These are phyloP conservation scores for Rhimphoctona megacephalus DNA, from an alignment of 2,888 invertebrate genomes.

Conservation along the genomic window DNA sequence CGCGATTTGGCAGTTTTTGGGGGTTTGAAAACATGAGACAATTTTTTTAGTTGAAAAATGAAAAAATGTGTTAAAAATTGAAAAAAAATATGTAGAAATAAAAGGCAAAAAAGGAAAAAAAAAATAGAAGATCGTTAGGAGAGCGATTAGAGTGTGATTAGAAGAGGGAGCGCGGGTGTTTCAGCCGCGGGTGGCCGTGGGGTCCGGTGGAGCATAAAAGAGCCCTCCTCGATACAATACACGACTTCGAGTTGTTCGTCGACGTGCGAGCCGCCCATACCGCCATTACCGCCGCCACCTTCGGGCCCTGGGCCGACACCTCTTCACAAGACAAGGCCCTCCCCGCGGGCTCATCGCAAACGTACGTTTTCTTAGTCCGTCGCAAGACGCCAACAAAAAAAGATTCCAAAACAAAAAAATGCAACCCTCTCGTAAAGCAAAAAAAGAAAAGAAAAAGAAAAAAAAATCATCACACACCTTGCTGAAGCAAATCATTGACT, in stretches of 20 bases:
- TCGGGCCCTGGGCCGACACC: conserved; percentile 80
- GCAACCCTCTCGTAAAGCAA: conserved; percentile 27
- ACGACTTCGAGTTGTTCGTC: conserved; percentile 74
- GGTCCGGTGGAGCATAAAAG: conserved; percentile 82
- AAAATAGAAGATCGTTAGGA: conserved; percentile 36
- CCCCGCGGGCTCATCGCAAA: conserved; percentile 80
- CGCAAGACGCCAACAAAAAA: conserved; percentile 60
- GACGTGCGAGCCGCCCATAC: conserved; percentile 77
- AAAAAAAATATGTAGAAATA: conserved; percentile 29
- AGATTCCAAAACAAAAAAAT: conserved; percentile 42
- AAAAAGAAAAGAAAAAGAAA: conserved; percentile 34
- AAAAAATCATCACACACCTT: conserved; percentile 37
- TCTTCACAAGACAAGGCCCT: conserved; percentile 80
- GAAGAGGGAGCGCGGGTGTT: conserved; percentile 80
- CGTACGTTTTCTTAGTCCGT: conserved; percentile 78
- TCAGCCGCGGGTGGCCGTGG: conserved; percentile 80
- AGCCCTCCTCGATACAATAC: conserved; percentile 76
- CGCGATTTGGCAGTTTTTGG: background rate
- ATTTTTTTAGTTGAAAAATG: background rate
- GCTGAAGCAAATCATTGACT: conserved; percentile 33
- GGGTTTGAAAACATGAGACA: background rate
- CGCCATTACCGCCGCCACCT: conserved; percentile 81
- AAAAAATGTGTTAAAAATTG: conserved; percentile 4
- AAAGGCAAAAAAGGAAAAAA: conserved; percentile 44
- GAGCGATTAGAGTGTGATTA: conserved; percentile 67